phyloP scores from a whole-genome alignment of 2,113 vertebrate genomes.

The Corythornis vintsioides region DNA sequence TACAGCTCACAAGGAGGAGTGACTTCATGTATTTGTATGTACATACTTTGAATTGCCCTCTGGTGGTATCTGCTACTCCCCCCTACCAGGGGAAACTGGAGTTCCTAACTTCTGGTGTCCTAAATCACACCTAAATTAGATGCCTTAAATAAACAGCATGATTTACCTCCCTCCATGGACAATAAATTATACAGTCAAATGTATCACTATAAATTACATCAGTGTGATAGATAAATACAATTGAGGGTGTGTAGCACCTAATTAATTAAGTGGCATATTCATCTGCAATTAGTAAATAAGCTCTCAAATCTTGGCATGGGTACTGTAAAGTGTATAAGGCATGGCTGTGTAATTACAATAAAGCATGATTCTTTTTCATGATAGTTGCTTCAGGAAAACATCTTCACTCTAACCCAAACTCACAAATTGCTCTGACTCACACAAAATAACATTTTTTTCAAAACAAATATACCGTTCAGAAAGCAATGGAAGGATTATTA shows the following conservation, averaged over 20 bases:
- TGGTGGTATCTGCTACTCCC: not conserved
- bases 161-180: not conserved
- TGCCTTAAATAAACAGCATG: slow-evolving; percentile 1
- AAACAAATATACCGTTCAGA: not conserved
- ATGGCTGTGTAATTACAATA: not conserved
- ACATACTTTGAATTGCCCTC: not conserved
- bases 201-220: slow-evolving; percentile 33
- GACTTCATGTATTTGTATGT: not conserved
- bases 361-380: not conserved
- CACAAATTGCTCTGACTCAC: slow-evolving; percentile 12
- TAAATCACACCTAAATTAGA: slow-evolving; percentile 1
- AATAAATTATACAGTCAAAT: slow-evolving; percentile 30
- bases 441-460: slow-evolving; percentile 10
- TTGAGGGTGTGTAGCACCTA: slow-evolving; percentile 37
- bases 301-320: slow-evolving; percentile 35
- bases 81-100: not conserved
- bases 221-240: slow-evolving; percentile 51
- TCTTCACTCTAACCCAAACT: not conserved
- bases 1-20: not conserved
- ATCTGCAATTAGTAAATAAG: slow-evolving; percentile 63
- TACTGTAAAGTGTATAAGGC: not conserved
- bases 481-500: not conserved
- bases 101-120: slow-evolving; percentile 3
- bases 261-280: slow-evolving; percentile 60
- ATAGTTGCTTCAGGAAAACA: not conserved